Conservation (phyloP, 2,113 vertebrate species). For the Gyps fulvus region DNA sequence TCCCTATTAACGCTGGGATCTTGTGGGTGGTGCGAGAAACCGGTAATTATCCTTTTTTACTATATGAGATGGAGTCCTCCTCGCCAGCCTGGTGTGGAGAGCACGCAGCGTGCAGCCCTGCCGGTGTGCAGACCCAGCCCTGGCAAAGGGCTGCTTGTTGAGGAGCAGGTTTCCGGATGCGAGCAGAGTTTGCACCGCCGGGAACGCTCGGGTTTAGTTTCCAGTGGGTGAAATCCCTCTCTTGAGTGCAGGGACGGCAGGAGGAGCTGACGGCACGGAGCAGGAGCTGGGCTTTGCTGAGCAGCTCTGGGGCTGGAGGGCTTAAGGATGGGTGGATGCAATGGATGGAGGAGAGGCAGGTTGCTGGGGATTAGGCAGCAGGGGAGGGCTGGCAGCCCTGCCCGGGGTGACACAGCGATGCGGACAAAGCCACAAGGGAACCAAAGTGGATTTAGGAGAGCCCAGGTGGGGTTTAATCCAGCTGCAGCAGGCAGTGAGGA, state of each 20-base stretch:
- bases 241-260: accelerated
- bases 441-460: not conserved
- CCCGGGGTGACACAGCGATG: accelerated
- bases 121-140: not conserved
- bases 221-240: not conserved
- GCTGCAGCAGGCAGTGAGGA: not conserved
- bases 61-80: not conserved
- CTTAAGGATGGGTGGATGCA: accelerated
- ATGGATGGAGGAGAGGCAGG: not conserved
- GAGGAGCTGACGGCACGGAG: not conserved
- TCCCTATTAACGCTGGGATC: not conserved
- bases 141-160: too few species aligned
- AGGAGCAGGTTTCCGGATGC: accelerated
- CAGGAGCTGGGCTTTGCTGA: not conserved
- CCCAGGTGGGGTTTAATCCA: not conserved
- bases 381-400: not conserved
- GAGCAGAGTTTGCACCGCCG: accelerated
- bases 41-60: not conserved
- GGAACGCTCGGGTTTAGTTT: not conserved
- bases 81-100: accelerated
- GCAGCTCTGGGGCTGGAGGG: not conserved
- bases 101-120: not conserved
- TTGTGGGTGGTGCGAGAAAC: not conserved
- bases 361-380: accelerated
- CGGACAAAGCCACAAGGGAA: not conserved